Evolutionary conservation across 2,888 invertebrate genomes (phyloP).

Genomic region (Sisyra nigra): DNA sequence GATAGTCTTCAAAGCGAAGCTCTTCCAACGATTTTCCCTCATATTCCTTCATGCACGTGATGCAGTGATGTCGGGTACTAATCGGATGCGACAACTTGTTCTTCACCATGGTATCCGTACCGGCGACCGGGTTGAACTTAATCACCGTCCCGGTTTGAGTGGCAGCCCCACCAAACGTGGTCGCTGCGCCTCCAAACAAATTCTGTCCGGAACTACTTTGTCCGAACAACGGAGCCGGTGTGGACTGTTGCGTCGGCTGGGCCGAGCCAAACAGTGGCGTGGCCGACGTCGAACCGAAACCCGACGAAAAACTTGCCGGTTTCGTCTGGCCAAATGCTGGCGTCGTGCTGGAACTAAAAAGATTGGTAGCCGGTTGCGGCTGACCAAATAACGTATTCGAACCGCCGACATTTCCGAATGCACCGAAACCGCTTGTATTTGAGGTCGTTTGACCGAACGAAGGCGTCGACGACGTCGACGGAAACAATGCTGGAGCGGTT

Average conservation of each 20-base stretch:
- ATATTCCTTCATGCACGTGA: conserved; percentile 98
- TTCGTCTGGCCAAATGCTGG: conserved; percentile 35
- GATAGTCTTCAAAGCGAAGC: conserved; percentile 83
- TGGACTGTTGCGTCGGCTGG: conserved; percentile 26
- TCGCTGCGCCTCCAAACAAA: conserved; percentile 14
- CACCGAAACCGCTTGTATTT: conserved; percentile 27
- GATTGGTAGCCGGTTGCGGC: conserved; percentile 29
- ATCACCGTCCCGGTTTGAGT: conserved; percentile 52
- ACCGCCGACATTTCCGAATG: conserved; percentile 16
- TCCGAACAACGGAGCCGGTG: conserved; percentile 42
- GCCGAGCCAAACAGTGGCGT: conserved; percentile 33
- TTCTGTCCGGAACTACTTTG: conserved; percentile 35
- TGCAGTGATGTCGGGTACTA: conserved; percentile 88
- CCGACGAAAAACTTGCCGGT: conserved; percentile 38
- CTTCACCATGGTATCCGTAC: conserved; percentile 84
- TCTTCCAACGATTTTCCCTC: conserved; percentile 91
- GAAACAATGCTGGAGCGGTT: conserved; percentile 40
- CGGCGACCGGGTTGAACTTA: conserved; percentile 76
- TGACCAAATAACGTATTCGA: conserved; percentile 35
- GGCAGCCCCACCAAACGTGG: conserved; percentile 20
- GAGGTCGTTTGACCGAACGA: conserved; percentile 47
- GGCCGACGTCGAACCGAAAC: conserved; percentile 29
- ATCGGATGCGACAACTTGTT: conserved; percentile 72
- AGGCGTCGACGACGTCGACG: conserved; percentile 39
- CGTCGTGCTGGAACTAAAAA: conserved; percentile 43